Conservation (phyloP, 37 sponge, comb jelly and placozoan genomes). For the Geodia barretti region DNA sequence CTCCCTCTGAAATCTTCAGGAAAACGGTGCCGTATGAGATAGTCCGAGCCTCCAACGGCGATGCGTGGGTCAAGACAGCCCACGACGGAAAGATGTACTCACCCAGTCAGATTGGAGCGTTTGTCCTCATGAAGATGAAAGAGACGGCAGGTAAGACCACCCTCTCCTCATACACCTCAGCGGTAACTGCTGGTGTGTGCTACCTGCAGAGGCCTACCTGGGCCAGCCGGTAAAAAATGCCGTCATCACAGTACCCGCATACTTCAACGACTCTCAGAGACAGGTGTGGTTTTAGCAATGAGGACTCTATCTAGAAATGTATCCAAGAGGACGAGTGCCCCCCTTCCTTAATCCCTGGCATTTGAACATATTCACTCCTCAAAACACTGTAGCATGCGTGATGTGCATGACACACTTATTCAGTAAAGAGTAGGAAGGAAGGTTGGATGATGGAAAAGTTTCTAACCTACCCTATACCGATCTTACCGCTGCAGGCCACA, state of each 20-base stretch:
- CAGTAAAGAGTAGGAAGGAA: too few relatives aligned
- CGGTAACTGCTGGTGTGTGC: not conserved
- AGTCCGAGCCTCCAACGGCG: constrained; percentile 92
- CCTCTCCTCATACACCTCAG: not conserved
- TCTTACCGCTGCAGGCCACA: constrained; percentile 75
- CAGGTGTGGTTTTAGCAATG: constrained; percentile 69
- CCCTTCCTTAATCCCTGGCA: not conserved
- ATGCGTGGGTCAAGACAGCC: constrained; percentile 94
- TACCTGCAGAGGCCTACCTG: constrained; percentile 81
- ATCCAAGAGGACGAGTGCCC: too few relatives aligned
- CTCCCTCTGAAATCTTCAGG: constrained; percentile 25
- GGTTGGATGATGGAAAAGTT: too few relatives aligned
- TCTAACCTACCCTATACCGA: too few relatives aligned
- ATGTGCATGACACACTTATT: too few relatives aligned
- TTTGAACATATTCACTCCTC: not conserved
- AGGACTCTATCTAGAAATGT: too few relatives aligned
- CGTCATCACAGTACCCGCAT: constrained; percentile 98
- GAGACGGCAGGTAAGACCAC: constrained; percentile 91
- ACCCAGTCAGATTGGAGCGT: constrained; percentile 97
- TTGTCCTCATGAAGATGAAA: constrained; percentile 98
- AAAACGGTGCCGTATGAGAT: constrained; percentile 87
- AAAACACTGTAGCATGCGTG: not conserved
- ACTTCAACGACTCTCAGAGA: constrained; percentile 99
- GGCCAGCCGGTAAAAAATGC: constrained; percentile 86
- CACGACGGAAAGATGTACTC: constrained; percentile 90